phyloP scores from a whole-genome alignment of 2,888 invertebrate genomes.

The Cataglyphis livida region DNA sequence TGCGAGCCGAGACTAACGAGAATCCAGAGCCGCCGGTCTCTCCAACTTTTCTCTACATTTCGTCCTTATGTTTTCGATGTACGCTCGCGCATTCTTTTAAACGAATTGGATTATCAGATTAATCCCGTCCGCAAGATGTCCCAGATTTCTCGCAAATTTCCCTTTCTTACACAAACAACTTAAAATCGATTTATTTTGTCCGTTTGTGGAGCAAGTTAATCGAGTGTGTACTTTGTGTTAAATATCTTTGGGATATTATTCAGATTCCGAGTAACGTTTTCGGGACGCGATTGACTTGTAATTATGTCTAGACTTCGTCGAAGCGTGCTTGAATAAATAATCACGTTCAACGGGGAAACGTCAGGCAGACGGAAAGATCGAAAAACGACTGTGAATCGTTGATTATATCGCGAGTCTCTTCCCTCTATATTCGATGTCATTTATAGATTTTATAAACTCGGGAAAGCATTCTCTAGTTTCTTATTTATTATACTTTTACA shows the following conservation, averaged over 20 bases:
- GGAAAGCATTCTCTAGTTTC: not conserved
- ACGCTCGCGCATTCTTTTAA: not conserved
- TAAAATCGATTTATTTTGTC: not conserved
- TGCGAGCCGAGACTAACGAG: not conserved
- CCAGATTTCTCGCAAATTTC: not conserved
- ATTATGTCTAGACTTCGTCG: constrained; percentile 38
- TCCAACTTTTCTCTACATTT: not conserved
- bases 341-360: constrained; percentile 10
- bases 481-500: constrained; percentile 17
- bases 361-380: constrained; percentile 43
- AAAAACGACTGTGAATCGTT: constrained; percentile 42
- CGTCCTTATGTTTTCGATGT: not conserved
- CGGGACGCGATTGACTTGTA: constrained; percentile 14
- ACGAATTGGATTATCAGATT: constrained; percentile 28
- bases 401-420: not conserved
- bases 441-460: constrained; percentile 17
- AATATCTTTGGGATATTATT: not conserved
- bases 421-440: constrained; percentile 15
- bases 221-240: not conserved
- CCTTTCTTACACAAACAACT: not conserved
- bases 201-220: not conserved
- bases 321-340: constrained; percentile 40
- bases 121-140: not conserved
- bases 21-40: not conserved
- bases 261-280: constrained; percentile 20